Conservation (phyloP, 2,797 vertebrate species). For the Centropyge bicolor region DNA sequence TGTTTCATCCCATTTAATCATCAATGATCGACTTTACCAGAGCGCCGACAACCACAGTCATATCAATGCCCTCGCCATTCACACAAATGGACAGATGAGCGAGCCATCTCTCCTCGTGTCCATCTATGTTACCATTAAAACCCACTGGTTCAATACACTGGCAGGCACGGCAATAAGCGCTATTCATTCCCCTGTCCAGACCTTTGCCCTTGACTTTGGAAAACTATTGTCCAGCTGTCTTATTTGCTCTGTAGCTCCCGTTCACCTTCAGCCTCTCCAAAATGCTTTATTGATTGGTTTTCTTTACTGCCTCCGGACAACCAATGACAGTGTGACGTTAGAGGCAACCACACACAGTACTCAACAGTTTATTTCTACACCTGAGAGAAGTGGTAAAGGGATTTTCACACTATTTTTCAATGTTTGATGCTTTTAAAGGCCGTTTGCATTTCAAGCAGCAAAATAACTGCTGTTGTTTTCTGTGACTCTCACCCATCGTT, state of each 20-base stretch:
- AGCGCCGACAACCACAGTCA: neutral
- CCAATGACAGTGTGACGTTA: constrained; percentile 2
- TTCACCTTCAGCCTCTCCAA: constrained; percentile 59
- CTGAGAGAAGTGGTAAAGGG: neutral
- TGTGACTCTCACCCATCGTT: constrained; percentile 14
- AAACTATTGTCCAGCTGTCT: constrained; percentile 50
- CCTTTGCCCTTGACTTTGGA: constrained; percentile 50
- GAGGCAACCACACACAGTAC: constrained; percentile 5
- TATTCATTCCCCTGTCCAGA: constrained; percentile 41
- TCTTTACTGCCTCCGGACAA: constrained; percentile 19
- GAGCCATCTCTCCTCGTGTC: constrained; percentile 22
- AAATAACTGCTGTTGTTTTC: constrained; percentile 37
- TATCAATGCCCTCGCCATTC: constrained; percentile 7
- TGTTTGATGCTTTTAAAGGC: neutral
- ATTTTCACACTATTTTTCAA: neutral
- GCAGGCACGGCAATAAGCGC: constrained; percentile 58
- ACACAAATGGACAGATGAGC: constrained; percentile 29
- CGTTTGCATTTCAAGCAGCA: constrained; percentile 14
- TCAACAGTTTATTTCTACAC: constrained; percentile 22
- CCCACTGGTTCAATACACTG: constrained; percentile 55
- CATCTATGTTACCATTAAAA: constrained; percentile 51
- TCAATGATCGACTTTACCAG: neutral
- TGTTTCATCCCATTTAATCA: neutral
- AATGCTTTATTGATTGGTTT: constrained; percentile 64
- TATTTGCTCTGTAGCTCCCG: constrained; percentile 36